Conservation (phyloP, 2,113 vertebrate species). For the Marmota flaviventris region DNA sequence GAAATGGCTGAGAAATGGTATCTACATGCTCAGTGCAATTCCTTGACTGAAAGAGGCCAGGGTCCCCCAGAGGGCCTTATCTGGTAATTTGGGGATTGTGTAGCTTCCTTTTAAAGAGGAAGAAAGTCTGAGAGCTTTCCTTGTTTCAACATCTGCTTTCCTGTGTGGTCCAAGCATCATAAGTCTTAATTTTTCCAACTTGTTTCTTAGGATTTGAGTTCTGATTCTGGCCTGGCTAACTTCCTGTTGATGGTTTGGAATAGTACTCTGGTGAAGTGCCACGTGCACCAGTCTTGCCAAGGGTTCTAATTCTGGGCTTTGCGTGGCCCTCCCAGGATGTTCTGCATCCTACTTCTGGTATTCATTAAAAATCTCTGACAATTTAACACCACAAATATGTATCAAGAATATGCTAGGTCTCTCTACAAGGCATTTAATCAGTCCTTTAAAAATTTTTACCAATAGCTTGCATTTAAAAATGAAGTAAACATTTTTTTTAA, state of each 20-base stretch:
- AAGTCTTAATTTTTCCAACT: neutral
- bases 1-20: neutral
- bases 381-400: neutral
- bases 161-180: neutral
- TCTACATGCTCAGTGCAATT: neutral
- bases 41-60: neutral
- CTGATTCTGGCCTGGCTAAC: neutral
- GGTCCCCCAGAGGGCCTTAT: neutral
- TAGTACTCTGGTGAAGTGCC: neutral
- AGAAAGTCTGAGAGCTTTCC: neutral
- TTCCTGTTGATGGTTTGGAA: neutral
- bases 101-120: neutral
- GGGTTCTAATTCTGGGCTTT: neutral
- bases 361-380: neutral
- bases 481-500: neutral
- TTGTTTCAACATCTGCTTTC: neutral
- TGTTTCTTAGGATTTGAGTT: neutral
- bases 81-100: neutral
- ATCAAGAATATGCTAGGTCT: neutral
- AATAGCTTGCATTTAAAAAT: neutral
- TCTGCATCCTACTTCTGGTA: neutral
- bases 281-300: neutral
- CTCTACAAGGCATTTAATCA: neutral
- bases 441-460: neutral
- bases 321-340: neutral